phyloP scores from a whole-genome alignment of 2,113 vertebrate species.

The Arenaria interpres region DNA sequence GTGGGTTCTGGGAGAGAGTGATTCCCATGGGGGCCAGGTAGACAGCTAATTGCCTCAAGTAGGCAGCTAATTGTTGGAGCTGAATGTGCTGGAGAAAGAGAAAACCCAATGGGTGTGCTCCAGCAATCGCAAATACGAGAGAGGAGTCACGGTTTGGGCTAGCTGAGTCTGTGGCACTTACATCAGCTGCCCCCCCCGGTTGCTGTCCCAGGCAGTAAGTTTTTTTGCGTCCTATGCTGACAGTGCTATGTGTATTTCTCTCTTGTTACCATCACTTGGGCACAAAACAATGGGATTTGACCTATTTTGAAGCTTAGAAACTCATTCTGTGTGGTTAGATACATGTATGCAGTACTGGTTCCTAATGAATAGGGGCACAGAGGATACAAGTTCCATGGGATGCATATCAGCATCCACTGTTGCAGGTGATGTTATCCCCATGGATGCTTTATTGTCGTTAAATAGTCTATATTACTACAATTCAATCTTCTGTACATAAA shows the following conservation, averaged over 20 bases:
- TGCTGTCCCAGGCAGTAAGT: background rate
- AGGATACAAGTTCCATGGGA: background rate
- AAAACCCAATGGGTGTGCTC: too few species aligned
- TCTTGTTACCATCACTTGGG: background rate
- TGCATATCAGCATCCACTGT: background rate
- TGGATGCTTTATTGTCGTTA: background rate
- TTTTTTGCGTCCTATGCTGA: rapidly evolving
- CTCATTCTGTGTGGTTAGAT: background rate
- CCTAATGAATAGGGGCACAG: rapidly evolving
- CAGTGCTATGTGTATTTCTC: rapidly evolving
- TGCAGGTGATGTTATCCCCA: background rate
- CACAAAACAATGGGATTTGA: background rate
- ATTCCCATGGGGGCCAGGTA: rapidly evolving
- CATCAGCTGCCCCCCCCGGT: background rate
- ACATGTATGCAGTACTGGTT: rapidly evolving
- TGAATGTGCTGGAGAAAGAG: background rate
- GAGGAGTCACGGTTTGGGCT: background rate
- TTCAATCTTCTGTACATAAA: background rate
- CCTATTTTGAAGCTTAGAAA: background rate
- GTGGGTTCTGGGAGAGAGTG: background rate
- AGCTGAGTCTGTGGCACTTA: rapidly evolving
- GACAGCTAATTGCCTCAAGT: background rate
- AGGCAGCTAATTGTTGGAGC: background rate
- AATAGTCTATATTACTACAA: background rate
- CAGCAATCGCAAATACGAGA: background rate